A percentile compares a stretch with the other conserved stretches of the same genome.
phyloP scores from a whole-genome alignment of 2,797 vertebrate species.

The Sparidentex hasta region DNA sequence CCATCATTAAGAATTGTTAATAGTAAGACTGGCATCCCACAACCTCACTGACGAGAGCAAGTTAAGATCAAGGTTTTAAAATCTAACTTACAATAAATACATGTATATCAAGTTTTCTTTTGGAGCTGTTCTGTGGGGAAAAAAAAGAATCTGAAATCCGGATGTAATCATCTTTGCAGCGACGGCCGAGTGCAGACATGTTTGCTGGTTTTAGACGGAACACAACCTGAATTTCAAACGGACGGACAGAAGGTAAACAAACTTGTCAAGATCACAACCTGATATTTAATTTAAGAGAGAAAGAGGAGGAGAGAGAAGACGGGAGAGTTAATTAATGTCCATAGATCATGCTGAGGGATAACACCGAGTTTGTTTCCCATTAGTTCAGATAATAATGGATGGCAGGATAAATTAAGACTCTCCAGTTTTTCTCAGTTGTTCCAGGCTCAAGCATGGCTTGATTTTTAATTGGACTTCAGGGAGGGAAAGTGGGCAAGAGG shows the following conservation, averaged over 20 bases:
- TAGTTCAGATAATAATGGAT: constrained; percentile 54
- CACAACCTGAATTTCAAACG: constrained; percentile 2
- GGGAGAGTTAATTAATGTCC: constrained; percentile 57
- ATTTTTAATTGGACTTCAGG: constrained; percentile 48
- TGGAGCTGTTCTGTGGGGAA: neutral
- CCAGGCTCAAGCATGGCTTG: constrained; percentile 41
- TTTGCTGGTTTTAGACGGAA: neutral
- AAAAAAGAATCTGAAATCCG: neutral
- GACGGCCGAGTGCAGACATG: neutral
- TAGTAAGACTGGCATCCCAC: neutral
- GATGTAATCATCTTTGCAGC: neutral
- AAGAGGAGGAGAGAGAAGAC: constrained; percentile 12
- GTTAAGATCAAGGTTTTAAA: neutral
- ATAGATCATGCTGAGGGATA: constrained; percentile 49
- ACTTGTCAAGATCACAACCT: constrained; percentile 42
- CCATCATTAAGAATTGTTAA: neutral
- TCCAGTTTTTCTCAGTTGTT: constrained; percentile 32
- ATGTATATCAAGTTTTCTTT: neutral
- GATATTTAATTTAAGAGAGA: constrained; percentile 47
- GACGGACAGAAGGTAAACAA: constrained; percentile 26
- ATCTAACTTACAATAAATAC: neutral
- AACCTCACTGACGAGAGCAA: neutral
- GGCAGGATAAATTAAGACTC: constrained; percentile 46
- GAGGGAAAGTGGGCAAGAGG: constrained; percentile 4
- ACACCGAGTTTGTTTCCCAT: constrained; percentile 57